Evolutionary conservation across 2,888 invertebrate species (phyloP), one percentile per base, ranked within the genome.

Genomic region (Oxyteleia sp.): DNA sequence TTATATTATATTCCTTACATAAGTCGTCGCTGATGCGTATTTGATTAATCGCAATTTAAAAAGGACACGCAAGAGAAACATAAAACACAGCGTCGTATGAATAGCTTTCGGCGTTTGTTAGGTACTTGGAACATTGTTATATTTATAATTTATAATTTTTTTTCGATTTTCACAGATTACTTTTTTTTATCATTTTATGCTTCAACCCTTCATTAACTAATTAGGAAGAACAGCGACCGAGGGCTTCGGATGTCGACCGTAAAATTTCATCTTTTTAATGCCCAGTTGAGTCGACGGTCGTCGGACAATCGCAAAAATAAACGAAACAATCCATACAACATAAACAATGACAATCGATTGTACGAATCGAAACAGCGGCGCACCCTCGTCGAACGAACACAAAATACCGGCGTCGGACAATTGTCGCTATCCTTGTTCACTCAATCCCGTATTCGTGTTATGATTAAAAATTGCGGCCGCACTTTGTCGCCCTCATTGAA

Each of bases 301-400:
- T 75, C 41, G 47, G 55, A 35, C 55, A 61, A 76, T 68, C 61
- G 68, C 68, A 68, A 75, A 68, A 32, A n/a, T 51, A 45, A 69
- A 47, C 35, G 16, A 69, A 69, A 32, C 5, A 69, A 59, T 23
- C 20, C n/a, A 32, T 41, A 72, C 29, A 53, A 55, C 41, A 43
- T 43, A 74, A 64, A 63, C 11, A 43, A 57, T 41, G 18, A 63
- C 49, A 1, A 49, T 78, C 63, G 69, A 72, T 85, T 85, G 85
- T 85, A 85, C 85, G 85, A 83, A 78, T 78, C 69, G 78, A 71
- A 84, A 85, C 84, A 84, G 85, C 85, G 85, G 84, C 85, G 71
- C 76, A 29, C 35, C 43, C 61, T 79, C 41, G 29, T 43, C 43
- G 18, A 72, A 49, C 32, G 49, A 68, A 57, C 23, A 5, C 23